These are phyloP conservation scores for Erebia ligea DNA, from an alignment of 2,888 invertebrate species.

Conservation along the genomic window DNA sequence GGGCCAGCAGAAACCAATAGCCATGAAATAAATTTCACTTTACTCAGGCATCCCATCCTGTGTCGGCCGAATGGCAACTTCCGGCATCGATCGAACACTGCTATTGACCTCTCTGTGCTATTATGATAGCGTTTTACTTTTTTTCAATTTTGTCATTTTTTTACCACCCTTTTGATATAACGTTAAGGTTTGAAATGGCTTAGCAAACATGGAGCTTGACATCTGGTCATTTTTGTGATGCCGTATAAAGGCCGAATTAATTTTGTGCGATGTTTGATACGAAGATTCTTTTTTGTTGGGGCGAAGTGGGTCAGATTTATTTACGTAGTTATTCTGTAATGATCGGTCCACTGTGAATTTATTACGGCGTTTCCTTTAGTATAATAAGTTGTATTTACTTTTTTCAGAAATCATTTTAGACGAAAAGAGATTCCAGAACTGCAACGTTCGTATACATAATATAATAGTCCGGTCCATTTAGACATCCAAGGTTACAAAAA, in stretches of 20 bases:
- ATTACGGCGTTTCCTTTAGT: background rate
- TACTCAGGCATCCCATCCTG: constrained; percentile 42
- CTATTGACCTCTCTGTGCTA: constrained; percentile 66
- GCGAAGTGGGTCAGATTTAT: constrained; percentile 7
- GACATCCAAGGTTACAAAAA: too few relatives aligned
- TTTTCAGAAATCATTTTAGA: too few relatives aligned
- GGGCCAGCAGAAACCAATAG: constrained; percentile 35
- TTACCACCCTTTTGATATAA: constrained; percentile 1
- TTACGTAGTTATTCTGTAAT: background rate
- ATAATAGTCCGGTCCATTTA: too few relatives aligned
- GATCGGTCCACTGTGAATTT: background rate
- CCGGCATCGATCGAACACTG: constrained; percentile 70
- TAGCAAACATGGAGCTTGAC: constrained; percentile 10
- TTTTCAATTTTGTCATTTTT: constrained; percentile 27
- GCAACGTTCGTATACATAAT: too few relatives aligned
- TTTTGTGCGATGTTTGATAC: constrained; percentile 28
- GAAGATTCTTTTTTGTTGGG: constrained; percentile 16
- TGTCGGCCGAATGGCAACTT: constrained; percentile 53
- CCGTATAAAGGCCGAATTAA: constrained; percentile 32
- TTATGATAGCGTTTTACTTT: constrained; percentile 52
- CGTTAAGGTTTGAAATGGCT: constrained; percentile 4
- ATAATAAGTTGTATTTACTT: background rate
- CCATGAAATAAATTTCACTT: constrained; percentile 48
- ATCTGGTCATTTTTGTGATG: constrained; percentile 34
- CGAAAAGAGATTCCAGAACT: too few relatives aligned